A percentile compares a stretch with the other conserved stretches of the same genome.
phyloP scores from a whole-genome alignment of 2,888 invertebrate species.

The Lithophane socia region DNA sequence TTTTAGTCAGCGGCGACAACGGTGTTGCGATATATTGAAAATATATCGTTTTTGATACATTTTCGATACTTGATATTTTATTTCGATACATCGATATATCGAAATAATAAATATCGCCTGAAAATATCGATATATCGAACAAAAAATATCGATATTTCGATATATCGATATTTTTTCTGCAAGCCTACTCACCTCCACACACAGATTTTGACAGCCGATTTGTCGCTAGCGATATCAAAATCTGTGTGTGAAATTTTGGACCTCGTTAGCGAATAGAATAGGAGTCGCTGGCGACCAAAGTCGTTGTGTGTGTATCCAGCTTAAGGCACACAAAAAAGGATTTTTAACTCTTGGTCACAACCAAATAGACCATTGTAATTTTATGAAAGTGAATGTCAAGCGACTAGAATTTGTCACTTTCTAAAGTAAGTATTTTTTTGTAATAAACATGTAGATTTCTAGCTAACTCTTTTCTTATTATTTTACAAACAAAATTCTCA shows the following conservation, averaged over 20 bases:
- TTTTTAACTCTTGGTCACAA: neutral
- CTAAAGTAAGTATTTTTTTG: conserved; percentile 59
- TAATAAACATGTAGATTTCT: conserved; percentile 55
- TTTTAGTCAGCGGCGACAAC: too few species aligned
- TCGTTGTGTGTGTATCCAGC: neutral
- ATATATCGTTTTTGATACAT: too few species aligned
- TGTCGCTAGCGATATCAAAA: neutral
- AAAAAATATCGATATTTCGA: too few species aligned
- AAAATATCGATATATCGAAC: too few species aligned
- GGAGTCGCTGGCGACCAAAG: neutral
- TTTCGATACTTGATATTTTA: too few species aligned
- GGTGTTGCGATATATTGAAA: too few species aligned
- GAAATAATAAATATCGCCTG: too few species aligned
- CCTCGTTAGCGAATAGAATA: neutral
- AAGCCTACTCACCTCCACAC: too few species aligned
- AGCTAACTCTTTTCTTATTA: conserved; percentile 15
- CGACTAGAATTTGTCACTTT: conserved; percentile 32
- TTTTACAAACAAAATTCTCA: conserved; percentile 58
- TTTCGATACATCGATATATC: too few species aligned
- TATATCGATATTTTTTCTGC: too few species aligned
- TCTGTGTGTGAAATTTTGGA: neutral
- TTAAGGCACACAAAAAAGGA: neutral
- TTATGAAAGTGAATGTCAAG: conserved; percentile 34
- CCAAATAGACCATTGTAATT: conserved; percentile 42
- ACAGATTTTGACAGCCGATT: neutral